A percentile compares a stretch with the other conserved stretches of the same genome.
Evolutionary conservation across 2,888 invertebrate species (phyloP).

Genomic region (Dascillus cervinus): DNA sequence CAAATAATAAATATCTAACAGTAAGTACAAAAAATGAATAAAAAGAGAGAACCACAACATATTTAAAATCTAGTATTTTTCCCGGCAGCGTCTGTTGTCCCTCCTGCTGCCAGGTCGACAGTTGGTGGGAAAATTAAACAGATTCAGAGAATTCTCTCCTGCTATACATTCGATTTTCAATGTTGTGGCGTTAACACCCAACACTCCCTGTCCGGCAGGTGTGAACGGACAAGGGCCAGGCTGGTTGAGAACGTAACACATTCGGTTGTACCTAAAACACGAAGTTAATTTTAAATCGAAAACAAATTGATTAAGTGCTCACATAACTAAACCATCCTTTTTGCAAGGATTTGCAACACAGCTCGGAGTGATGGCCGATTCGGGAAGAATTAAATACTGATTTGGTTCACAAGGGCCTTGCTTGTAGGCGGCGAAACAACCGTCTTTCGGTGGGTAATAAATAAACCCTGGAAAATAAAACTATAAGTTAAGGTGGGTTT

Average conservation of each 20-base stretch:
- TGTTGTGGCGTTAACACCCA: constrained; percentile 55
- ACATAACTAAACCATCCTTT: constrained; percentile 45
- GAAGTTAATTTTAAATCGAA: neutral
- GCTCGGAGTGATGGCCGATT: constrained; percentile 47
- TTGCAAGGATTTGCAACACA: constrained; percentile 57
- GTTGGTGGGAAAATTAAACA: constrained; percentile 25
- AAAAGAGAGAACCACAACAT: neutral
- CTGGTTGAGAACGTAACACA: constrained; percentile 38
- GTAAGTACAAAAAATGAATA: neutral
- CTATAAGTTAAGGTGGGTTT: too few relatives aligned
- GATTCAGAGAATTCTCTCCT: constrained; percentile 25
- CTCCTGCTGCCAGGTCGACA: constrained; percentile 32
- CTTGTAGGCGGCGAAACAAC: constrained; percentile 55
- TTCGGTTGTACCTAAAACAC: constrained; percentile 25
- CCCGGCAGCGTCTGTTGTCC: constrained; percentile 26
- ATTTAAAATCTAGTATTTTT: neutral
- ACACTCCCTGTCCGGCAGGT: constrained; percentile 39
- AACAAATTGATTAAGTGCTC: constrained; percentile 11
- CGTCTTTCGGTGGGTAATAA: constrained; percentile 53
- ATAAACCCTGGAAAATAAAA: constrained; percentile 44
- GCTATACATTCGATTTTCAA: constrained; percentile 51
- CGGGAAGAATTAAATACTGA: constrained; percentile 50
- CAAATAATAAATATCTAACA: too few relatives aligned
- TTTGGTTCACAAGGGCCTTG: constrained; percentile 55
- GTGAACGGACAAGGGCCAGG: constrained; percentile 41